Conservation (phyloP, 2,113 vertebrate species). For the Colistium nudipinnis region DNA sequence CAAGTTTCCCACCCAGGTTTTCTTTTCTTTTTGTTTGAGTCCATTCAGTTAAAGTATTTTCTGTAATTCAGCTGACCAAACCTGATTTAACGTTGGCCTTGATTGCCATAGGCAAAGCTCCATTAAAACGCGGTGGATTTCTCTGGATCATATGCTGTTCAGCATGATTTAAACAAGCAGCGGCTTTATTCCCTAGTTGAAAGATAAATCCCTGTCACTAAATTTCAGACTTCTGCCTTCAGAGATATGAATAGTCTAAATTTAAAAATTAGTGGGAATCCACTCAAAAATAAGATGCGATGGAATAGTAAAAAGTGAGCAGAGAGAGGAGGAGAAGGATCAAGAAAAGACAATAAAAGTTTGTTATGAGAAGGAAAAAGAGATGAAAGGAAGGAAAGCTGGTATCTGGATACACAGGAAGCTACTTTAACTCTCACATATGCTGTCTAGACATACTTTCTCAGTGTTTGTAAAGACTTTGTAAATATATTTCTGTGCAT, state of each 20-base stretch:
- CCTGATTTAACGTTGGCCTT: not conserved
- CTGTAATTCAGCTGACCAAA: not conserved
- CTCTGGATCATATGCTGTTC: conserved; percentile 5
- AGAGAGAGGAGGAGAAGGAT: conserved; percentile 4
- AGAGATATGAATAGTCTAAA: conserved; percentile 29
- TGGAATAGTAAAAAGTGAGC: too few relatives aligned
- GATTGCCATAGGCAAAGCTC: not conserved
- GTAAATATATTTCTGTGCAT: not conserved
- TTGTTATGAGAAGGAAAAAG: too few relatives aligned
- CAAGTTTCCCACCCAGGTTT: too few relatives aligned
- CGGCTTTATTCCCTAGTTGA: conserved; percentile 9
- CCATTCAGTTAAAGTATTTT: not conserved
- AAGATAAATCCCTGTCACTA: conserved; percentile 28
- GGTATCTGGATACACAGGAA: not conserved
- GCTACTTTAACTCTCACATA: not conserved
- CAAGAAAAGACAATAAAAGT: not conserved
- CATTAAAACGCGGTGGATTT: not conserved
- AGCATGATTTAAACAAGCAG: conserved; percentile 9
- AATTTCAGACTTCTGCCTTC: conserved; percentile 1
- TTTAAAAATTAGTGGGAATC: conserved; percentile 25
- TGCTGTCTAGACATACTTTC: not conserved
- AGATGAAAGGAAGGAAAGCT: not conserved
- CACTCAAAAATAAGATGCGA: not conserved
- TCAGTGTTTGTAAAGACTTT: conserved; percentile 8
- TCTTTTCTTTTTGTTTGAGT: not conserved